Percentiles rank a stretch among this genome's conserved stretches.
These are phyloP conservation scores for Synanthedon tipuliformis DNA, from an alignment of 2,888 invertebrate species.

Conservation along the genomic window DNA sequence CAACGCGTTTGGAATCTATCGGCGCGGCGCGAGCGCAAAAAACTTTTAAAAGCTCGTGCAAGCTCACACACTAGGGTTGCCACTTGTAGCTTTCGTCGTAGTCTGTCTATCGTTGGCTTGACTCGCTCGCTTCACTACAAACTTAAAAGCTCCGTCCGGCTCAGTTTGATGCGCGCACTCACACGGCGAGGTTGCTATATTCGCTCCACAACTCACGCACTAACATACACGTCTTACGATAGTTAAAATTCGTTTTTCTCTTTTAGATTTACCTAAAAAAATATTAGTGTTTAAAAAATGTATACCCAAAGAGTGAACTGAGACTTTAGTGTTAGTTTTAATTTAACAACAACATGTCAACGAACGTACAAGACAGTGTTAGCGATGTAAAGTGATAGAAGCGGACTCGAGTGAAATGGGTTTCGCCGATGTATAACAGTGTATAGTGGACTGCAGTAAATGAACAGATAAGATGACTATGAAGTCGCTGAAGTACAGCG, in stretches of 20 bases:
- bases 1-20: constrained; percentile 58
- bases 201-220: neutral
- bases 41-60: constrained; percentile 53
- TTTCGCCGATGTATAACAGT: constrained; percentile 35
- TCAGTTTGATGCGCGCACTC: constrained; percentile 44
- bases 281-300: neutral
- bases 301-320: constrained; percentile 4
- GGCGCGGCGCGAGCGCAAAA: constrained; percentile 65
- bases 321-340: constrained; percentile 1
- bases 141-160: constrained; percentile 15
- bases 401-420: constrained; percentile 43
- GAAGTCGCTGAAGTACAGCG: constrained; percentile 71
- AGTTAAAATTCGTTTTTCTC: no score
- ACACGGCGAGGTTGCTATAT: constrained; percentile 14
- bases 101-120: constrained; percentile 7
- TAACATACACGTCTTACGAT: no score
- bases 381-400: constrained; percentile 50
- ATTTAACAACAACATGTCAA: constrained; percentile 13
- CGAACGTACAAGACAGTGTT: constrained; percentile 25
- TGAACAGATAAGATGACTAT: constrained; percentile 65
- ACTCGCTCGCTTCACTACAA: neutral
- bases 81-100: constrained; percentile 30
- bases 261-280: no score
- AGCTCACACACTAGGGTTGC: constrained; percentile 47
- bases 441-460: constrained; percentile 41